phyloP scores from a whole-genome alignment of 2,113 vertebrate genomes.

The Lepus timidus region DNA sequence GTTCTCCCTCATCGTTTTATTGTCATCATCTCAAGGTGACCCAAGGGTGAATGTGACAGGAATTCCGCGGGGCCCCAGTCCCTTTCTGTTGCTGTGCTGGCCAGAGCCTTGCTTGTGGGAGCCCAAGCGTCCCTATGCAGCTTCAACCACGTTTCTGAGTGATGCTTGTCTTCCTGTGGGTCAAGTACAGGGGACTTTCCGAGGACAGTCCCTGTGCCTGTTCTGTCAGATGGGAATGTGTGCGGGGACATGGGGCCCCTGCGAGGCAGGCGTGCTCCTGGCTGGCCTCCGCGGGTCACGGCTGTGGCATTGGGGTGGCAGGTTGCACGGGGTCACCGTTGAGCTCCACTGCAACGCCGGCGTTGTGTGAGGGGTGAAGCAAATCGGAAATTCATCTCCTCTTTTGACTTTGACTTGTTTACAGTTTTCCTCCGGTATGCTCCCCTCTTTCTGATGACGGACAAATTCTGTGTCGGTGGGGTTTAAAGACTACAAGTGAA shows the following conservation, averaged over 20 bases:
- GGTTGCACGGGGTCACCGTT: neutral
- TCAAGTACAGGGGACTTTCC: neutral
- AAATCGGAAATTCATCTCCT: slow-evolving; percentile 58
- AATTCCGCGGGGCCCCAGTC: no score
- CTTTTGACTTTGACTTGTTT: slow-evolving; percentile 72
- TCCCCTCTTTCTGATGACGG: neutral
- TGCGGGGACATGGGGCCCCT: neutral
- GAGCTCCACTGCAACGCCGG: slow-evolving; percentile 16
- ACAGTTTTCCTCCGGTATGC: slow-evolving; percentile 50
- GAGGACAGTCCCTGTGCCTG: neutral
- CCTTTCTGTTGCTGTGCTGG: neutral
- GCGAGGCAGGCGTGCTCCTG: neutral
- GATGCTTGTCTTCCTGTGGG: neutral
- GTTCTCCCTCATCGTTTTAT: neutral
- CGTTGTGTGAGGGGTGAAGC: slow-evolving; percentile 38
- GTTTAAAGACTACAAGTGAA: slow-evolving; percentile 64
- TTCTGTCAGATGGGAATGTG: neutral
- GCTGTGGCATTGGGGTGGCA: neutral
- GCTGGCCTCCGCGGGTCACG: neutral
- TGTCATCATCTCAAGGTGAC: neutral
- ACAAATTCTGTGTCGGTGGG: neutral
- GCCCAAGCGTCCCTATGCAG: neutral
- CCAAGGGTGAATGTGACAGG: neutral
- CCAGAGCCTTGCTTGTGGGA: neutral
- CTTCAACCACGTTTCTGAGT: neutral